Conservation (phyloP, 2,888 invertebrate species). For the Rhorus exstirpatorius region DNA sequence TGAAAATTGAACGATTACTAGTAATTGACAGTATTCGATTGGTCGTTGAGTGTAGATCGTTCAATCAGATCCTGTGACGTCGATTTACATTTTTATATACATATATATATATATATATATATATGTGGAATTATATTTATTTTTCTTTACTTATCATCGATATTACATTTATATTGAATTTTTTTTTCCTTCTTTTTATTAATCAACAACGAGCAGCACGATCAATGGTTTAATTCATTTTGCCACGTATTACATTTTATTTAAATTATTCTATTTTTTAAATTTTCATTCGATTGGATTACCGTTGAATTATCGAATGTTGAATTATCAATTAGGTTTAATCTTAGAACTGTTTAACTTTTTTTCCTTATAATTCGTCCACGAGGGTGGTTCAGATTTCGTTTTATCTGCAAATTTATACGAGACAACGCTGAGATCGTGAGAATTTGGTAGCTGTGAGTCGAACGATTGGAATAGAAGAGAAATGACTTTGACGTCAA, state of each 20-base stretch:
- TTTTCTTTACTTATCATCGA: constrained; percentile 48
- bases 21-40: constrained; percentile 83
- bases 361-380: constrained; percentile 35
- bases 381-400: constrained; percentile 40
- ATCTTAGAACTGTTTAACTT: constrained; percentile 17
- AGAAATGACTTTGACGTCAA: constrained; percentile 44
- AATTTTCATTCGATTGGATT: constrained; percentile 15
- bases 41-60: constrained; percentile 74
- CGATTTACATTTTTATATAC: constrained; percentile 29
- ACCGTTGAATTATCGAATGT: constrained; percentile 41
- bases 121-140: constrained; percentile 32
- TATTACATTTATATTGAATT: too few species aligned
- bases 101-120: constrained; percentile 19
- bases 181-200: constrained; percentile 40
- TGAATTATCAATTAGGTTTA: constrained; percentile 53
- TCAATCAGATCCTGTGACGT: constrained; percentile 52
- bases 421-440: constrained; percentile 52
- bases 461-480: constrained; percentile 16
- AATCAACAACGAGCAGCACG: constrained; percentile 59
- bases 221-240: constrained; percentile 62
- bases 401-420: constrained; percentile 31
- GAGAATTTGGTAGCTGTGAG: constrained; percentile 35
- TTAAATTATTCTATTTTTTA: constrained; percentile 12
- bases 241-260: constrained; percentile 45
- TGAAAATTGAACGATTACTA: constrained; percentile 79